Conservation (phyloP, 2,113 vertebrate species). For the Steatornis caripensis region DNA sequence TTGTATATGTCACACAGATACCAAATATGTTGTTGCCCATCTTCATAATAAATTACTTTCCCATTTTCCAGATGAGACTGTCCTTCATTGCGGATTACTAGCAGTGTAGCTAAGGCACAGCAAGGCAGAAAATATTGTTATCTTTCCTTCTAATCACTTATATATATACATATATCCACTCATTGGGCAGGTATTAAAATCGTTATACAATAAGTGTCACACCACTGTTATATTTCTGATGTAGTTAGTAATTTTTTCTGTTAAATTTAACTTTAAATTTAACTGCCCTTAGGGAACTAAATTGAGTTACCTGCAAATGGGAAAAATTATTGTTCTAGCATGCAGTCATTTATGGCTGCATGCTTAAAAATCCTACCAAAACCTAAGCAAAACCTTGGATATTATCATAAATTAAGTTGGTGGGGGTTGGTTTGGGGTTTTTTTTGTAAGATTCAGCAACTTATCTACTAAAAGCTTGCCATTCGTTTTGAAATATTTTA, state of each 20-base stretch:
- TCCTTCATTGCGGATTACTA: neutral
- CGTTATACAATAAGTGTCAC: neutral
- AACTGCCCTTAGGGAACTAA: neutral
- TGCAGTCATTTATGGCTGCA: neutral
- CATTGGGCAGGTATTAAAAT: neutral
- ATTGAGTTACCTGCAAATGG: neutral
- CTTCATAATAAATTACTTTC: neutral
- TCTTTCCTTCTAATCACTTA: neutral
- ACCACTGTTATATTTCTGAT: neutral
- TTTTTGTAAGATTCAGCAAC: neutral
- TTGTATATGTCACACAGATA: neutral
- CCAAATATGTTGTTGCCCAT: neutral
- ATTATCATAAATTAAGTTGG: neutral
- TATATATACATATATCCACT: fast-evolving
- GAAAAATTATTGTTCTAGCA: neutral
- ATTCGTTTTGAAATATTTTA: neutral
- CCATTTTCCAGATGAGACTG: neutral
- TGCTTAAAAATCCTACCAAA: neutral
- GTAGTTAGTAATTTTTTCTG: neutral
- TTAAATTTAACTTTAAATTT: neutral
- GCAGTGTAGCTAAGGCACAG: neutral
- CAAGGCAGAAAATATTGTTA: neutral
- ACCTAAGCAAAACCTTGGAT: neutral
- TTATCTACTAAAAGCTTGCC: neutral
- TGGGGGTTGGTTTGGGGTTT: no score